Evolutionary conservation across 2,888 invertebrate species (phyloP).

Genomic region (Myathropa florea): DNA sequence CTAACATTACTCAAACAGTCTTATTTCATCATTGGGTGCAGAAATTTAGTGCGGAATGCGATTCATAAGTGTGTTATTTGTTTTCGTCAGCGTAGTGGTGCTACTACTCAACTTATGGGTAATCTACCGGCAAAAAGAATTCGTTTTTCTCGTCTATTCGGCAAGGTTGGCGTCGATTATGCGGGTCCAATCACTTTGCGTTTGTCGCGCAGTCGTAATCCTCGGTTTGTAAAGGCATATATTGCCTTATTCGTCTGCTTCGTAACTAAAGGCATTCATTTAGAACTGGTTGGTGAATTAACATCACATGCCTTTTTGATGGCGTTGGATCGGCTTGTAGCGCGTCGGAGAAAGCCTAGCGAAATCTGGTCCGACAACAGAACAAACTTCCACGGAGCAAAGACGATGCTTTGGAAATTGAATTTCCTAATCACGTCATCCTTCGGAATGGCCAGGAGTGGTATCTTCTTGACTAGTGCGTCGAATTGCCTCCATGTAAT

Average conservation of each 20-base stretch:
- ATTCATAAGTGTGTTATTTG: slow-evolving; percentile 36
- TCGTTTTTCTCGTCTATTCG: background rate
- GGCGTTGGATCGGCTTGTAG: background rate
- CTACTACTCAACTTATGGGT: slow-evolving; percentile 41
- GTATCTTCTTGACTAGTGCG: too few relatives aligned
- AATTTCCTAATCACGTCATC: too few relatives aligned
- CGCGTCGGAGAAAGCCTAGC: background rate
- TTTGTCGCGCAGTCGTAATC: background rate
- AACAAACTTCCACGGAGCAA: background rate
- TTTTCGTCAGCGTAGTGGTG: slow-evolving; percentile 25
- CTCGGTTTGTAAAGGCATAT: background rate
- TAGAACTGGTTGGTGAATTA: background rate
- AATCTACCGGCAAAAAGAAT: slow-evolving; percentile 17
- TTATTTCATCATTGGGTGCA: slow-evolving; percentile 38
- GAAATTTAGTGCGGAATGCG: slow-evolving; percentile 38
- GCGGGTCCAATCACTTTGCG: too few relatives aligned
- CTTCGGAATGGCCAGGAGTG: too few relatives aligned
- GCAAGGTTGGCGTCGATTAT: background rate
- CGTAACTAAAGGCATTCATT: background rate
- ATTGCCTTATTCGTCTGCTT: background rate
- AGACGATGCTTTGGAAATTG: too few relatives aligned
- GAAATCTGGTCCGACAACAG: slow-evolving; percentile 9
- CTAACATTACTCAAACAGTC: background rate
- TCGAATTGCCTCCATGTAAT: too few relatives aligned
- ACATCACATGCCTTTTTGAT: background rate